A percentile compares a stretch with the other conserved stretches of the same genome.
Conservation (phyloP, 2,888 invertebrate species). For the Stomorhina lunata region DNA sequence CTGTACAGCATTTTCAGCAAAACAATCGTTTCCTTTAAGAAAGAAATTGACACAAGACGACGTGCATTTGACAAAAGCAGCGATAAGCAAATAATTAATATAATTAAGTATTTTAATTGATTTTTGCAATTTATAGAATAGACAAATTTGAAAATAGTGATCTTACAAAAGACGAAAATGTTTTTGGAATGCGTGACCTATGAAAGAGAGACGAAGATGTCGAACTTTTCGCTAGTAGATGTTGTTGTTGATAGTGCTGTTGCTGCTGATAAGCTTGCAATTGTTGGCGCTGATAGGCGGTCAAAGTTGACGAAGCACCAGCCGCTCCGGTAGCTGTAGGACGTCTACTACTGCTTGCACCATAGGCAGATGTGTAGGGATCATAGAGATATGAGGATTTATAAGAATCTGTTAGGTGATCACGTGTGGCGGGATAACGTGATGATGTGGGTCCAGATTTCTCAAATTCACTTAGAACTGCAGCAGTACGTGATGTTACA, state of each 20-base stretch:
- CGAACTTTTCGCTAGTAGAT: conserved; percentile 77
- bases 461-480: conserved; percentile 67
- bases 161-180: conserved; percentile 80
- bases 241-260: conserved; percentile 69
- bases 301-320: conserved; percentile 63
- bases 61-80: conserved; percentile 31
- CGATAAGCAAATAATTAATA: conserved; percentile 19
- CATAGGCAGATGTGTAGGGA: conserved; percentile 69
- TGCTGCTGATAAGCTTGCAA: conserved; percentile 72
- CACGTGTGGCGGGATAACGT: conserved; percentile 53
- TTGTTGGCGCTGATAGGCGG: conserved; percentile 72
- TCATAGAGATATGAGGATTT: conserved; percentile 73
- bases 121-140: conserved; percentile 23
- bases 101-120: not conserved
- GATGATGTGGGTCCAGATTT: conserved; percentile 54
- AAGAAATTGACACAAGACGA: not conserved
- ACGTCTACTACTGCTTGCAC: conserved; percentile 69
- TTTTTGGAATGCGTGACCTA: conserved; percentile 81
- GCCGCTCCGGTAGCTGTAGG: conserved; percentile 63
- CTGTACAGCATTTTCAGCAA: not conserved
- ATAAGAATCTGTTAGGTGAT: conserved; percentile 67
- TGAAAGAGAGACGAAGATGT: conserved; percentile 81
- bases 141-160: conserved; percentile 57
- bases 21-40: too few species aligned
- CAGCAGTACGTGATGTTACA: conserved; percentile 65